phyloP scores from a whole-genome alignment of 1,140 invertebrate genomes.

The Aporrectodea caliginosa region DNA sequence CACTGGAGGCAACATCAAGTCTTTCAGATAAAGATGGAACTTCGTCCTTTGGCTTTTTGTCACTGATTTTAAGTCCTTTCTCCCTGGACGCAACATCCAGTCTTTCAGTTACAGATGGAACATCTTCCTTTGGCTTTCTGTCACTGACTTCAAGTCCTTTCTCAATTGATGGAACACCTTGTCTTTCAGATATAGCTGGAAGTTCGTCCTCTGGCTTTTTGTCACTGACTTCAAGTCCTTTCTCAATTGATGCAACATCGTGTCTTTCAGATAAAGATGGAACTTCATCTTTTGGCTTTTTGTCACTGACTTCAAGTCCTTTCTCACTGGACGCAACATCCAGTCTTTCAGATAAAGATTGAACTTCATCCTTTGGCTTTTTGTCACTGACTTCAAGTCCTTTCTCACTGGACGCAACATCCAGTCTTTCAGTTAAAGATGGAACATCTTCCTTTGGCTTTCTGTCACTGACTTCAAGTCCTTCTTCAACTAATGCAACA shows the following conservation, averaged over 20 bases:
- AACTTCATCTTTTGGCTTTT: neutral
- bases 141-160: neutral
- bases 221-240: neutral
- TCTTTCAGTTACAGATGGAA: too few species aligned
- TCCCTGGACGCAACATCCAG: too few species aligned
- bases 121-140: neutral
- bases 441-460: neutral
- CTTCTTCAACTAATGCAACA: neutral
- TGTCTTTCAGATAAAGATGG: too few species aligned
- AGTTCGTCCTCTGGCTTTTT: neutral
- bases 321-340: neutral
- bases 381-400: neutral
- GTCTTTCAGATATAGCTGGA: neutral
- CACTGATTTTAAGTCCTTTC: too few species aligned
- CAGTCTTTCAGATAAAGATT: neutral
- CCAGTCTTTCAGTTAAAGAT: neutral
- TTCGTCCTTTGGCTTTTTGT: too few species aligned
- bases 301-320: neutral
- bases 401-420: neutral
- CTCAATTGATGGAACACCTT: neutral
- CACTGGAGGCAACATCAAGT: too few species aligned
- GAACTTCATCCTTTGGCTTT: neutral
- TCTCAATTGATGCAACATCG: too few species aligned
- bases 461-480: neutral
- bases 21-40: too few species aligned